phyloP scores from a whole-genome alignment of 2,888 invertebrate genomes.

The Cantharis rustica region DNA sequence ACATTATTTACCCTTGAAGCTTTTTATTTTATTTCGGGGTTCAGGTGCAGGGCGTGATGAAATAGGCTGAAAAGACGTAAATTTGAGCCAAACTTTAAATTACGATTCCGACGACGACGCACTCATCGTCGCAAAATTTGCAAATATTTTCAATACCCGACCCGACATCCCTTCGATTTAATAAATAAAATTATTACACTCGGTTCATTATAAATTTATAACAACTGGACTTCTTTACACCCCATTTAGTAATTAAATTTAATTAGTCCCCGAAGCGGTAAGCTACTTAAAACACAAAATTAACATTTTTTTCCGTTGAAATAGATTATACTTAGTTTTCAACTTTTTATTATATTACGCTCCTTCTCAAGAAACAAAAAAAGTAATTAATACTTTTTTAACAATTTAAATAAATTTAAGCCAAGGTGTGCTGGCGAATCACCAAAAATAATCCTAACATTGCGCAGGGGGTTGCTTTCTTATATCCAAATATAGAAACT shows the following conservation, averaged over 20 bases:
- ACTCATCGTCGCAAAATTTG: not conserved
- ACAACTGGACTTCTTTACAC: conserved; percentile 42
- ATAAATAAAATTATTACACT: not conserved
- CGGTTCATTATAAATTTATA: conserved; percentile 44
- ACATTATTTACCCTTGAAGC: conserved; percentile 48
- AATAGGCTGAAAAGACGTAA: conserved; percentile 33
- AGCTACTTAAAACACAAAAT: conserved; percentile 37
- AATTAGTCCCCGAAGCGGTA: conserved; percentile 43
- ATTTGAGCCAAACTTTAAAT: conserved; percentile 36
- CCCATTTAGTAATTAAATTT: conserved; percentile 50
- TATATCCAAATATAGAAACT: not conserved
- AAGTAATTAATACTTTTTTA: not conserved
- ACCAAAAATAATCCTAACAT: not conserved
- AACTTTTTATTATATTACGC: not conserved
- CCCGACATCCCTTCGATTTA: not conserved
- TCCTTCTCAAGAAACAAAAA: not conserved
- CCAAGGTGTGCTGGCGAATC: not conserved
- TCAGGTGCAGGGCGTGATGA: conserved; percentile 38
- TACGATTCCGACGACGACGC: conserved; percentile 26
- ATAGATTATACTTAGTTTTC: not conserved
- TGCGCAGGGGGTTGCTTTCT: not conserved
- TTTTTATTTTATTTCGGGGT: conserved; percentile 40
- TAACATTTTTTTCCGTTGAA: conserved; percentile 28
- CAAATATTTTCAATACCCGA: not conserved
- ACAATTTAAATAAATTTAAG: not conserved